Evolutionary conservation across 2,888 invertebrate species (phyloP), one percentile per base, ranked within the genome.

Genomic region (Sarcophaga rosellei): DNA sequence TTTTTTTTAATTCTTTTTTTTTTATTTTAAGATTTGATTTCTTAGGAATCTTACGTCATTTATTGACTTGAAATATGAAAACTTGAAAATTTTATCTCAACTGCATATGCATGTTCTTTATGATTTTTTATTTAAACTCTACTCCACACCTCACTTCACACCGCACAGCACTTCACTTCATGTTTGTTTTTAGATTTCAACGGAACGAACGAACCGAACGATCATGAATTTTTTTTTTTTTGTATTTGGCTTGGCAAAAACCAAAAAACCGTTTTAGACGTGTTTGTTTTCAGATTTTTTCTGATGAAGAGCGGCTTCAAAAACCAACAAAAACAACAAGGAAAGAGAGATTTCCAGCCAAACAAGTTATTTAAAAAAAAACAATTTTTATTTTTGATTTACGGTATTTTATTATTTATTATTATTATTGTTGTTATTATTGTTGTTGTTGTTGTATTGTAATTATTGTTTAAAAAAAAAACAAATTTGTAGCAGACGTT

Each of bases 11-110:
- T 69, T 69, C 0, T 69, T 47, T 45, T 69, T 69, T 69, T 68
- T 69, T 45, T 53, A 4, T 25, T 21, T 69, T 8, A 0, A 45
- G 8, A 45, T 68, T 47, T 45, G 0, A 45, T 69, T 69, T 68
- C 59, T 20, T 74, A 21, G 10, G 74, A 47, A 74, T 77, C 83
- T 86, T 81, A 86, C 86, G 84, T 86, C 83, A 84, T 78, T 70
- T 81, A 12, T 17, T 73, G 69, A 73, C 57, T 53, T 53, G 53
- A 53, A 53, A 35, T 35, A 35, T 35, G 35, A 35, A 35, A 35
- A 35, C n/a, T 47, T 70, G 17, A 23, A 25, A 44, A 69, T 65
- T 77, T 81, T 61, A 45, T 47, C 12, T 59, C 15, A 59, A 61
- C 10, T 25, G 81, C 81, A 68, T 62, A 75, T 73, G 77, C 15